A percentile compares a stretch with the other conserved stretches of the same genome.
These are phyloP conservation scores for Trinectes maculatus DNA, from an alignment of 2,113 vertebrate species.

Conservation along the genomic window DNA sequence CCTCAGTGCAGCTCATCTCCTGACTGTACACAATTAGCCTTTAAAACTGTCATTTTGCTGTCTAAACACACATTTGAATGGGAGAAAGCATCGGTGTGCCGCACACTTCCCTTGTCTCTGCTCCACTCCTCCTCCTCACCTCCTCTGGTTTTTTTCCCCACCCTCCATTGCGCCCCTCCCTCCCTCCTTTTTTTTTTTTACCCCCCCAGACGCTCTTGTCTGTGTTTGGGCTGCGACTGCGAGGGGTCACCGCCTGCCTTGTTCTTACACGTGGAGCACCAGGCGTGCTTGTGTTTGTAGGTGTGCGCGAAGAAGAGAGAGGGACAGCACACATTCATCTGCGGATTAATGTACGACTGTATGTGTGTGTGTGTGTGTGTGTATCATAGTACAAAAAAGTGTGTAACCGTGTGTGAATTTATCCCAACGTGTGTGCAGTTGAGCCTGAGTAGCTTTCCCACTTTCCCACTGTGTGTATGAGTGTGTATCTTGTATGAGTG, in stretches of 20 bases:
- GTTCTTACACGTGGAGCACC: conserved; percentile 73
- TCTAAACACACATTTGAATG: conserved; percentile 52
- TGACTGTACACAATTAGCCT: conserved; percentile 50
- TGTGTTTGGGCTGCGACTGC: conserved; percentile 78
- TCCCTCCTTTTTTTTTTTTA: conserved; percentile 40
- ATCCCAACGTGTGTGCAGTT: conserved; percentile 66
- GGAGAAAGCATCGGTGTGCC: conserved; percentile 34
- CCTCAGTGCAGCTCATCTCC: conserved; percentile 23
- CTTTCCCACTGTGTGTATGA: conserved; percentile 62
- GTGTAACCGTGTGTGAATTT: conserved; percentile 63
- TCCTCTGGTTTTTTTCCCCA: conserved; percentile 59
- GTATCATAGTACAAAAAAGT: conserved; percentile 43
- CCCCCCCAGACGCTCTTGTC: conserved; percentile 72
- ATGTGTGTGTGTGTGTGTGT: conserved; percentile 30
- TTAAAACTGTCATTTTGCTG: conserved; percentile 42
- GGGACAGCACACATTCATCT: conserved; percentile 27
- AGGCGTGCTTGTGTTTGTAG: conserved; percentile 31
- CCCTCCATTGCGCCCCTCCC: conserved; percentile 41
- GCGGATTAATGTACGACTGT: conserved; percentile 64
- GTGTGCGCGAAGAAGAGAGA: conserved; percentile 17
- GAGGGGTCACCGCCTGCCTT: conserved; percentile 77
- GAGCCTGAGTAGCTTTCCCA: conserved; percentile 63
- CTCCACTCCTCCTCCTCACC: conserved; percentile 34
- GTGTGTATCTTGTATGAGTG: conserved; percentile 23
- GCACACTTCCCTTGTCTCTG: conserved; percentile 36